A percentile compares a stretch with the other conserved stretches of the same genome.
Conservation (phyloP, 2,888 invertebrate genomes). For the Caradrina clavipalpis region DNA sequence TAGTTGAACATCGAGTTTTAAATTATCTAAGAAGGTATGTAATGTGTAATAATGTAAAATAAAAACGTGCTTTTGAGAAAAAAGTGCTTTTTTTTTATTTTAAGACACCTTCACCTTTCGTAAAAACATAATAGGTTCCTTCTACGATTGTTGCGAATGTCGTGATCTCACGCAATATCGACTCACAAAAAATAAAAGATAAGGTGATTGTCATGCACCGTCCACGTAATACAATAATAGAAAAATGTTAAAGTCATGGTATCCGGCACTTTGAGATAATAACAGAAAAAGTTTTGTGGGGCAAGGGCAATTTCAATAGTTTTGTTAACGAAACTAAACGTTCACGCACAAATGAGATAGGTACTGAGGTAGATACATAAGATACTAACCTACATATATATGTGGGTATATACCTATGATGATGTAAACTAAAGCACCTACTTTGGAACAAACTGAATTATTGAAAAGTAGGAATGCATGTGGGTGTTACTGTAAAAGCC, state of each 20-base stretch:
- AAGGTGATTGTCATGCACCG: slow-evolving; percentile 44
- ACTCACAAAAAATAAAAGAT: slow-evolving; percentile 27
- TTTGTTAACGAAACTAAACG: slow-evolving; percentile 42
- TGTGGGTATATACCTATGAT: too few species aligned
- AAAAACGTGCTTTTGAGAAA: not conserved
- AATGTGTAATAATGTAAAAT: too few species aligned
- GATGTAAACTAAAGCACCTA: not conserved
- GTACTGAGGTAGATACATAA: not conserved
- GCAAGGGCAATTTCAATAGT: slow-evolving; percentile 66
- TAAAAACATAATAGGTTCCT: slow-evolving; percentile 37
- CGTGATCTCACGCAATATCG: slow-evolving; percentile 61
- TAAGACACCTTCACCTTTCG: slow-evolving; percentile 52
- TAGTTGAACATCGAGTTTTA: not conserved
- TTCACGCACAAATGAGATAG: slow-evolving; percentile 14
- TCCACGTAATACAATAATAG: slow-evolving; percentile 44
- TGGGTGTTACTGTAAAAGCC: too few species aligned
- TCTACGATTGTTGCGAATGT: slow-evolving; percentile 42
- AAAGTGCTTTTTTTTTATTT: not conserved
- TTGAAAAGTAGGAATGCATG: not conserved
- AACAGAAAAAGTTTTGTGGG: slow-evolving; percentile 64
- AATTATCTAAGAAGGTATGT: too few species aligned
- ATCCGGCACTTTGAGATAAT: slow-evolving; percentile 61
- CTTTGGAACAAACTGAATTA: slow-evolving; percentile 2
- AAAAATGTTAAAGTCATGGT: slow-evolving; percentile 52
- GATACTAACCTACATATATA: too few species aligned